Base-by-base conservation (phyloP, 2,888 invertebrate species). In the Aspidiotus rigidus region DNA sequence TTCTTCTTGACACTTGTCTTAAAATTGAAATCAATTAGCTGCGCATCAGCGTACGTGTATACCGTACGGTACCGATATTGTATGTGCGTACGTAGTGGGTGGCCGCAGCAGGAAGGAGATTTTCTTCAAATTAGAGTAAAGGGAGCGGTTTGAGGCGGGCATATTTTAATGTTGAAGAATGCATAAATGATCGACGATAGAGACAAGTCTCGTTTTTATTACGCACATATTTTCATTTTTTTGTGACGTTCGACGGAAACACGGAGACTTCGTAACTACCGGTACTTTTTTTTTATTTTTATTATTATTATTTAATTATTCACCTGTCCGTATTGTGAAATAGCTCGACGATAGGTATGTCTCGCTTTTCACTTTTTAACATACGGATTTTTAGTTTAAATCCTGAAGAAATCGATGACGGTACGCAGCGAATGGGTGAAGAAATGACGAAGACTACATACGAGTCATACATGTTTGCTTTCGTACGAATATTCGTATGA, bases 1-100 rank as follows among this genome's bases (percentile, higher is more conserved):
- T 67, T 67, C 67, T 67, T 67, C 67, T 67, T 67, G 67, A 67
- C 67, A 67, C 67, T 67, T 67, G 67, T 60, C 44, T 60, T 60
- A 16, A 66, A 66, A 66, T 53, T 54, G 11, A 39, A 63, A 63
- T 63, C 64, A 39, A 55, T 64, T 64, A 64, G 64, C 39, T 62
- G 62, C n/a, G 1, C 5, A 9, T 61, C 41, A 61, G 16, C n/a
- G 61, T 16, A 28, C 28, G 28, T 28, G 28, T 28, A 28, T 28
- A 28, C 28, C 28, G 28, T 28, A 28, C 28, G 28, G 28, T 28
- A 28, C 28, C 28, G 28, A 28, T 28, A 28, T 28, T 28, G 28
- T 28, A 28, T 28, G 28, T 28, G 28, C 49, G 49, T 49, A 49
- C 10, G 54, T 44, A 44, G n/a, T 28, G 54, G 53, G 49, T 55